Evolutionary conservation across 23 tunicate species (phyloP), one percentile per base, ranked within the genome.

Genomic region (Halocynthia aurantium): DNA sequence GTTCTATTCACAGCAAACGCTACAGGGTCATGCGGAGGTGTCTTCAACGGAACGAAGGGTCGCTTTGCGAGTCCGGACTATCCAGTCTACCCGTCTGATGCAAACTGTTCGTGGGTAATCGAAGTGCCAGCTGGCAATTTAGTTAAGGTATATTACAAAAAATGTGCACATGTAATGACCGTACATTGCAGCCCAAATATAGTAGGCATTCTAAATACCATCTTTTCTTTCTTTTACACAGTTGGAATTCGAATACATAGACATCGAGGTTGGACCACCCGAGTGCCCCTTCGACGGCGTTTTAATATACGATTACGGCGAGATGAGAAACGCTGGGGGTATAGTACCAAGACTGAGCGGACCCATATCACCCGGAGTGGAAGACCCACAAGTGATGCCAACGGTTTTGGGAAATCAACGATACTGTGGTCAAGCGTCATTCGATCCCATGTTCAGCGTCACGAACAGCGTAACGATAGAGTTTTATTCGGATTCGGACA

Each of bases 211-310:
- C 22, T 15, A 0, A 15, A 15, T 11, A 0, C 72, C 20, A 18
- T 18, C 72, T 67, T 18, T 2, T 18, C 4, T 21, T 18, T 67
- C 19, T 18, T 67, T n/a, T 0, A 18, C 19, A 50, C 77, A 81
- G 85, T 50, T 81, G 2, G 62, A 9, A 50, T 81, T 81, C n/a
- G 78, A 81, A 10, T 69, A 51, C 13, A 87, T 87, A 11, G 83
- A 87, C 73, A 52, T 87, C 19, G 93, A 87, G 58, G 75, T 57
- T 70, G 86, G 71, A 6, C 55, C 56, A 67, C 79, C 83, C 17
- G 81, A 77, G 19, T 87, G 93, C 65, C 50, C 69, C 22, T 87
- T 87, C 83, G 93, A 87, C 80, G 93, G 93, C 50, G 83, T 87
- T 15, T 51, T 77, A 5, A 50, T 87, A 50, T 75, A 71, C 51